Evolutionary conservation across 2,888 invertebrate species (phyloP).

Genomic region (Kryphioiulus occultus): DNA sequence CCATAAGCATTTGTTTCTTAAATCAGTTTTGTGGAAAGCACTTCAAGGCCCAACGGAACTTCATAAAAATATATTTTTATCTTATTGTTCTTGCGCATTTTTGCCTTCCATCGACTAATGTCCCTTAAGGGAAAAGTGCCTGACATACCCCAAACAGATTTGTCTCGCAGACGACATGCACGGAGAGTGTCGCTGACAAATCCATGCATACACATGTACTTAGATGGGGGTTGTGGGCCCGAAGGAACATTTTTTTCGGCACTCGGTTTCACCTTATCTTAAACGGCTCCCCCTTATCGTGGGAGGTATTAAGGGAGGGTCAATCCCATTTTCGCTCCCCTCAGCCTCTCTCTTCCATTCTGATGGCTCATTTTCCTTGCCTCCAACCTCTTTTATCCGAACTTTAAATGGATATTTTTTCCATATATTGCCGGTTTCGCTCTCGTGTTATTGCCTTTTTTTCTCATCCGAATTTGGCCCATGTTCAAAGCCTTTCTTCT

Average conservation of each 20-base stretch:
- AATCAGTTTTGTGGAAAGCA: no score
- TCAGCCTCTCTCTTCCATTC: background rate
- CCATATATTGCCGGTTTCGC: background rate
- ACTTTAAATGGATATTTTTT: background rate
- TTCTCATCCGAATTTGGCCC: background rate
- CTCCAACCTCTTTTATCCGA: background rate
- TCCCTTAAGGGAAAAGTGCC: background rate
- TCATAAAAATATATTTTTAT: background rate
- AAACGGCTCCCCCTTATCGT: background rate
- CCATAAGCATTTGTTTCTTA: no score
- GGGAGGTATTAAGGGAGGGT: background rate
- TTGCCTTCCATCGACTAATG: background rate
- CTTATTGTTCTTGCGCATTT: background rate
- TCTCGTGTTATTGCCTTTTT: background rate
- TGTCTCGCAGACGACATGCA: background rate
- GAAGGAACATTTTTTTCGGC: slow-evolving; percentile 11
- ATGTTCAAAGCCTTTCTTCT: background rate
- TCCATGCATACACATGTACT: background rate
- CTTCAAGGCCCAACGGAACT: no score
- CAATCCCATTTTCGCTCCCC: background rate
- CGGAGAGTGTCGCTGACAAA: background rate
- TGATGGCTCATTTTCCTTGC: background rate
- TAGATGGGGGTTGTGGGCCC: background rate
- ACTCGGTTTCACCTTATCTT: slow-evolving; percentile 17
- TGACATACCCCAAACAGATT: background rate